A percentile compares a stretch with the other conserved stretches of the same genome.
Evolutionary conservation across 1,140 invertebrate genomes (phyloP).

Genomic region (silkworm (Bombyx mori)): ASM3026992v2 NC_085130.1:3923501-3924000

Average conservation of each 20-base stretch:
- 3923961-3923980: no score
- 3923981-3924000: no score
- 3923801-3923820: constrained; percentile 3
- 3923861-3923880: no score
- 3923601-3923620: constrained; percentile 8
- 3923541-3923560: constrained; percentile 39
- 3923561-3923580: constrained; percentile 29
- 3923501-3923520: constrained; percentile 47
- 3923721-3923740: constrained; percentile 4
- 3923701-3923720: no score
- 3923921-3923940: no score
- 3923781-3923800: constrained; percentile 8
- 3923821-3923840: no score
- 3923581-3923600: constrained; percentile 40
- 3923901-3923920: no score
- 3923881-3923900: no score
- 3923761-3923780: constrained; percentile 25
- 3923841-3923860: no score
- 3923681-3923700: no score
- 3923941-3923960: no score
- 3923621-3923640: not conserved
- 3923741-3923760: constrained; percentile 23
- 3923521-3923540: constrained; percentile 30
- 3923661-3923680: not conserved
- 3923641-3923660: constrained; percentile 7